phyloP scores from a whole-genome alignment of 2,888 invertebrate species.

The Gryllus longicercus region DNA sequence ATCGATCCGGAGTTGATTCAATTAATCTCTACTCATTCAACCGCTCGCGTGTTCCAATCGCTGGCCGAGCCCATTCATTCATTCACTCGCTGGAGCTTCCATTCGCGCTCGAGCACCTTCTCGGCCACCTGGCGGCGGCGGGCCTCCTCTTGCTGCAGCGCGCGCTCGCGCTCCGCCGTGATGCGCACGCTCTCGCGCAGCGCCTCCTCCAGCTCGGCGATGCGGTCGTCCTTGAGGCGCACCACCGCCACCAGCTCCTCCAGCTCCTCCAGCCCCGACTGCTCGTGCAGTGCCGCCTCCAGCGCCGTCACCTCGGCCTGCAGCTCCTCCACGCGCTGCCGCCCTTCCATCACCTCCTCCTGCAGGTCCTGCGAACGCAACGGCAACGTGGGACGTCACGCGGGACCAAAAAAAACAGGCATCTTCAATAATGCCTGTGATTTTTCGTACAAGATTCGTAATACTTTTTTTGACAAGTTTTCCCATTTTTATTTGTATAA shows the following conservation, averaged over 20 bases:
- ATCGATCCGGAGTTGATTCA: no score
- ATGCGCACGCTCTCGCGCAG: slow-evolving; percentile 74
- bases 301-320: slow-evolving; percentile 55
- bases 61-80: no score
- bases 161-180: slow-evolving; percentile 64
- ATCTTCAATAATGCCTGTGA: neutral
- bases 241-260: slow-evolving; percentile 57
- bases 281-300: slow-evolving; percentile 55
- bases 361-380: neutral
- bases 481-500: no score
- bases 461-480: no score
- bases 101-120: slow-evolving; percentile 51
- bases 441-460: no score
- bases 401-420: neutral
- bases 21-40: no score
- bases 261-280: slow-evolving; percentile 57
- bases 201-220: slow-evolving; percentile 79
- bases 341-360: slow-evolving; percentile 53
- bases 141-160: slow-evolving; percentile 62
- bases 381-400: neutral
- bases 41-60: no score
- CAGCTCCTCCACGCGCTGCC: slow-evolving; percentile 55
- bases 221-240: slow-evolving; percentile 61
- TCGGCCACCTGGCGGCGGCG: slow-evolving; percentile 61
- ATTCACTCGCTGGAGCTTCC: no score